Conservation (phyloP, 1,140 invertebrate genomes). For the Pogonomyrmex californicus region DNA sequence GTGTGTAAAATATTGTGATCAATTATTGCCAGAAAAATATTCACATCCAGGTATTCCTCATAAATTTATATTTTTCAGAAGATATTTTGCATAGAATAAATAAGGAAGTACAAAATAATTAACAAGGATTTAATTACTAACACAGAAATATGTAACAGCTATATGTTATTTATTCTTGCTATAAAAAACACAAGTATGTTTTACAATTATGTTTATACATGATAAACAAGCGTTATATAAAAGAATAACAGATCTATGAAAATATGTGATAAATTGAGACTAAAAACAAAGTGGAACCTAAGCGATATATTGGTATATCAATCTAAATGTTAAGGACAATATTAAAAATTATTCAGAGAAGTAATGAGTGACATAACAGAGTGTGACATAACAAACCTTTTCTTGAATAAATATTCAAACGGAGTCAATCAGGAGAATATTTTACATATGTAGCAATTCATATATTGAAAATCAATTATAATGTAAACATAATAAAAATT, state of each 20-base stretch:
- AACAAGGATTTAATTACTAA: not conserved
- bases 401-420: conserved; percentile 13
- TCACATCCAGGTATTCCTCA: not conserved
- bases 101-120: not conserved
- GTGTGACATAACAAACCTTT: conserved; percentile 3
- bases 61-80: not conserved
- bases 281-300: conserved; percentile 30
- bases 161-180: conserved; percentile 56
- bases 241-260: conserved; percentile 53
- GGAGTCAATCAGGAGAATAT: not conserved
- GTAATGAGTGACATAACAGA: no score
- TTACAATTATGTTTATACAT: conserved; percentile 56
- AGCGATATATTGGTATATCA: not conserved
- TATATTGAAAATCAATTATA: not conserved
- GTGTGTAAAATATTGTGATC: not conserved
- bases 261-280: not conserved
- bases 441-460: not conserved
- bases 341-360: conserved; percentile 35
- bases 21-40: not conserved
- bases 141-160: conserved; percentile 17
- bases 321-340: conserved; percentile 49
- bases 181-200: conserved; percentile 65
- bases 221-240: conserved; percentile 20
- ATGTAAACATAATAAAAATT: not conserved
- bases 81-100: not conserved